Percentiles rank a stretch among this genome's conserved stretches.
Evolutionary conservation across 2,888 invertebrate genomes (phyloP).

Genomic region (Thyatira batis): DNA sequence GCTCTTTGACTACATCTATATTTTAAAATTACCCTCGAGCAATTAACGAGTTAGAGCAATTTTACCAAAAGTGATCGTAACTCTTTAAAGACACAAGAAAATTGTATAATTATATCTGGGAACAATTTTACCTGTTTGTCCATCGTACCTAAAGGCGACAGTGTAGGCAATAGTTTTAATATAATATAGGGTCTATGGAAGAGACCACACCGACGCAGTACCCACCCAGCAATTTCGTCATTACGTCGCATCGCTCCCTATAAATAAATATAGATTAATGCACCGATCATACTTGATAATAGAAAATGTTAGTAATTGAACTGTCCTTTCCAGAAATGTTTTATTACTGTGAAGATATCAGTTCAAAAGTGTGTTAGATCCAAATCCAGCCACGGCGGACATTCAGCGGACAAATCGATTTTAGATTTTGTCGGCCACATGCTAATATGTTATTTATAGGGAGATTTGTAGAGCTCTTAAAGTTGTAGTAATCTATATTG

Average conservation of each 20-base stretch:
- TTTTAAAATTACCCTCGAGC: too few relatives aligned
- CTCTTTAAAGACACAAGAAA: neutral
- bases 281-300: neutral
- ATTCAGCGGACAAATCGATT: constrained; percentile 34
- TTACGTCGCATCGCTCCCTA: neutral
- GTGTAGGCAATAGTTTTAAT: neutral
- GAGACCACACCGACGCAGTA: neutral
- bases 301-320: neutral
- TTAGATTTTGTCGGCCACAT: constrained; percentile 15
- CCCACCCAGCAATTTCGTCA: neutral
- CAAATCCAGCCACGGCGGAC: constrained; percentile 22
- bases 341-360: constrained; percentile 10
- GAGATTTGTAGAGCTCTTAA: neutral
- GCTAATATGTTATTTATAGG: constrained; percentile 26
- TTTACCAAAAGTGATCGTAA: neutral
- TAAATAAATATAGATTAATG: neutral
- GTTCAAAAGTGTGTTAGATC: constrained; percentile 20
- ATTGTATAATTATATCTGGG: neutral
- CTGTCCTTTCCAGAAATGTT: constrained; percentile 8
- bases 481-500: constrained; percentile 4
- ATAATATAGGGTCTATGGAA: neutral
- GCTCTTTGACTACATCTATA: too few relatives aligned
- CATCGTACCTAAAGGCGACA: neutral
- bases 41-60: neutral
- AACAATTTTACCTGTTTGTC: neutral